These are phyloP conservation scores for Potorous gilbertii DNA, from an alignment of 2,797 vertebrate genomes.

Conservation along the genomic window DNA sequence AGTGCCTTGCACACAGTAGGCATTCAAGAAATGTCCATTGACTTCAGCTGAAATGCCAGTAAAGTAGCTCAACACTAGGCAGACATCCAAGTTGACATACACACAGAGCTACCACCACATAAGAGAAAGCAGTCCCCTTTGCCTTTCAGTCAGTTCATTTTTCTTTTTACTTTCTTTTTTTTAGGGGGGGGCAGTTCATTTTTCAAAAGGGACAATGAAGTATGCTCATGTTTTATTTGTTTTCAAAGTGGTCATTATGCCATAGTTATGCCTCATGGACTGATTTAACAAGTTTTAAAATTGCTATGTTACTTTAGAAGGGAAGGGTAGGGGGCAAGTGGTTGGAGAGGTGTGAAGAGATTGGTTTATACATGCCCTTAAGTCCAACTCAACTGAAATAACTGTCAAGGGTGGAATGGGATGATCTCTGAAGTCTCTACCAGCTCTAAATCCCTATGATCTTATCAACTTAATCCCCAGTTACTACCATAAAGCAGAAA, in stretches of 20 bases:
- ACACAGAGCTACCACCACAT: constrained; percentile 16
- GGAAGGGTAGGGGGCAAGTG: neutral
- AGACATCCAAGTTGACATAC: constrained; percentile 28
- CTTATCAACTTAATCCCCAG: constrained; percentile 36
- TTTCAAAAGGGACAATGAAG: constrained; percentile 62
- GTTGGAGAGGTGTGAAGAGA: neutral
- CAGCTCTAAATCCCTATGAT: neutral
- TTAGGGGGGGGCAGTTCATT: constrained; percentile 13
- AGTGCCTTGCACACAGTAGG: neutral
- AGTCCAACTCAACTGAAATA: neutral
- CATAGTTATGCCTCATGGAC: constrained; percentile 60
- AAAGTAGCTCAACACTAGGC: constrained; percentile 43
- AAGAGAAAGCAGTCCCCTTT: constrained; percentile 23
- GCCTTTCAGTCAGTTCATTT: constrained; percentile 43
- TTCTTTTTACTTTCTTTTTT: neutral
- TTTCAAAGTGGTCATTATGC: constrained; percentile 65
- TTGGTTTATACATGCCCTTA: neutral
- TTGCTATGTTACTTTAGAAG: constrained; percentile 44
- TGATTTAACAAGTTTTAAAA: constrained; percentile 64
- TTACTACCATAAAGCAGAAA: constrained; percentile 55
- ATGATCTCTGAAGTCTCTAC: neutral
- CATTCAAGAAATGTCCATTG: neutral
- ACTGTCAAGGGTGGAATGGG: neutral
- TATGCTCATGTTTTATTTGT: constrained; percentile 66
- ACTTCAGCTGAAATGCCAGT: neutral